Percentiles rank a stretch among this genome's conserved stretches.
Evolutionary conservation across 1,140 invertebrate genomes (phyloP).

Genomic region (Heterodera schachtii): DNA sequence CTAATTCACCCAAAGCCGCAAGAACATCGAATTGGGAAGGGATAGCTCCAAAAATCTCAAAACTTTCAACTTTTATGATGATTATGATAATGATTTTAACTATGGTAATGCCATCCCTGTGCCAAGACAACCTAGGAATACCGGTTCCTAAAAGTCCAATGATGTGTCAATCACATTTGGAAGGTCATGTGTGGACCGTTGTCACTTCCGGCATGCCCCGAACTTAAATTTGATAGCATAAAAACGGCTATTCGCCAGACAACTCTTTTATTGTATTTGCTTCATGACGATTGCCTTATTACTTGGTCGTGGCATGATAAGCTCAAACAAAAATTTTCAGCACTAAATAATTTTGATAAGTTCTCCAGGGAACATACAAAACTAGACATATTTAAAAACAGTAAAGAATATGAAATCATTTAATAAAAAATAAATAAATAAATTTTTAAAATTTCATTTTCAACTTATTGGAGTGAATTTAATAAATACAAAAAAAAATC

Average conservation of each 20-base stretch:
- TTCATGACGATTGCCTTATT: no score
- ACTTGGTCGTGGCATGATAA: no score
- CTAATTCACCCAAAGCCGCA: neutral
- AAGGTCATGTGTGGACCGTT: neutral
- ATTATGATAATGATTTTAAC: neutral
- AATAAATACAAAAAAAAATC: no score
- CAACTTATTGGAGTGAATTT: no score
- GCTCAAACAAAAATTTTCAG: no score
- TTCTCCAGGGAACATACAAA: no score
- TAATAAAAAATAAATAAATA: no score
- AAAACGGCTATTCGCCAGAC: neutral
- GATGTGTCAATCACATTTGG: neutral
- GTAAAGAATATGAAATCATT: no score
- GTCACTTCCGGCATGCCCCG: neutral
- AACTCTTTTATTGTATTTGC: neutral
- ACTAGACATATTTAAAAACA: no score
- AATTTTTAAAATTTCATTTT: no score
- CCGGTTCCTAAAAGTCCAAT: neutral
- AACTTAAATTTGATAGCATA: neutral
- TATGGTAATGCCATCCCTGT: neutral
- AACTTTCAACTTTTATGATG: neutral
- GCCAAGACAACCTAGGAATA: neutral
- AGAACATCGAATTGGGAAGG: slow-evolving; percentile 21
- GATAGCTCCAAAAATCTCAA: slow-evolving; percentile 9
- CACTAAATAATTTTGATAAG: no score